Conservation (phyloP, 1,140 invertebrate species). For the Tetramorium simillimum region DNA sequence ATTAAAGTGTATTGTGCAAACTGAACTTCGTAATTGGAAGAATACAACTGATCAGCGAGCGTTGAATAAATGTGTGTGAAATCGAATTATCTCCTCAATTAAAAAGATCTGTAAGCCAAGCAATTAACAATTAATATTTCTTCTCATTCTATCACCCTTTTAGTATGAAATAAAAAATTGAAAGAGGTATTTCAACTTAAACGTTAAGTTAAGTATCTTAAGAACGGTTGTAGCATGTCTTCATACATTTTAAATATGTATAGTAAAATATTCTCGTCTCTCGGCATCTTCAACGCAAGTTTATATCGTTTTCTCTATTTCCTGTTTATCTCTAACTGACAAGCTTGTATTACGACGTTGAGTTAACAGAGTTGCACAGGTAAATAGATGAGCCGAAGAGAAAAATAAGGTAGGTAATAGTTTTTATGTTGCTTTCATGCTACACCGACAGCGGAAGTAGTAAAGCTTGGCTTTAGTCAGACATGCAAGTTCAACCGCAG, state of each 20-base stretch:
- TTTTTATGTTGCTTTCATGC: background rate
- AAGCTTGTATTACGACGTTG: background rate
- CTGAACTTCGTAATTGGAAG: background rate
- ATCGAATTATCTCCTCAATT: background rate
- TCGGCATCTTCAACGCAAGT: background rate
- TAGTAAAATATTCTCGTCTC: background rate
- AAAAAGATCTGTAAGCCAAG: background rate
- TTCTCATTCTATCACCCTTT: background rate
- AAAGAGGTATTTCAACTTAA: background rate
- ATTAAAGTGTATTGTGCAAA: slow-evolving; percentile 29
- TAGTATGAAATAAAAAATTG: background rate
- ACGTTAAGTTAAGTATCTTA: background rate
- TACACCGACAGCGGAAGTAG: slow-evolving; percentile 31
- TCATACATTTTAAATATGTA: background rate
- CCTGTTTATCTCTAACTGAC: background rate
- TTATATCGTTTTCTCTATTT: background rate
- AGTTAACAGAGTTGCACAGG: background rate
- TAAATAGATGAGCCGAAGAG: slow-evolving; percentile 11
- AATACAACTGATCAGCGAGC: background rate
- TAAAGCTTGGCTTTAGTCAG: slow-evolving; percentile 32
- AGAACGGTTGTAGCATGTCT: too few species aligned
- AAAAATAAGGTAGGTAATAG: background rate
- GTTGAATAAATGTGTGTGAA: background rate
- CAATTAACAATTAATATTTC: background rate
- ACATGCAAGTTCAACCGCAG: background rate